Percentiles rank a stretch among this genome's conserved stretches.
These are phyloP conservation scores for Crocodylus rhombifer DNA, from an alignment of 2,797 vertebrate genomes.

Conservation along the genomic window DNA sequence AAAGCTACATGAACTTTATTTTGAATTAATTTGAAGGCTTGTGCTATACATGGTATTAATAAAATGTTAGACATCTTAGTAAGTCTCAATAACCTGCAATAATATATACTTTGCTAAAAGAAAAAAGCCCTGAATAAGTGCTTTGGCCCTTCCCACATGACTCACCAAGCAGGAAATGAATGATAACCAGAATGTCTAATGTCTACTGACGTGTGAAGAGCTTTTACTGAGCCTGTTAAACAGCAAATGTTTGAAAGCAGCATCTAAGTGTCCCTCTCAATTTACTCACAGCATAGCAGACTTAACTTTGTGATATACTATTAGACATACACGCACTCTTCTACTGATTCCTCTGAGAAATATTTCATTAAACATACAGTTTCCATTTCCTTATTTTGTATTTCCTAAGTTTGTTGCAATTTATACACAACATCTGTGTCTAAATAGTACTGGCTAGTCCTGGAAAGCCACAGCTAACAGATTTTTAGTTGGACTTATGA, in stretches of 20 bases:
- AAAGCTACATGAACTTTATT: conserved; percentile 16
- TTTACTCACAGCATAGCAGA: not conserved
- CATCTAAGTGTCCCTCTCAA: not conserved
- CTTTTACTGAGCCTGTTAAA: conserved; percentile 11
- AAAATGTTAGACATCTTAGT: not conserved
- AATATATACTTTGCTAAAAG: not conserved
- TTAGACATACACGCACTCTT: not conserved
- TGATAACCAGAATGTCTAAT: not conserved
- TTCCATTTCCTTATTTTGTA: not conserved
- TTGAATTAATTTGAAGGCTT: conserved; percentile 5
- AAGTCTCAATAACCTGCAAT: not conserved
- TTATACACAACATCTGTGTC: not conserved
- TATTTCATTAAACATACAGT: not conserved
- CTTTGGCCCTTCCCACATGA: not conserved
- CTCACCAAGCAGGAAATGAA: conserved; percentile 6
- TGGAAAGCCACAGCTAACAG: not conserved
- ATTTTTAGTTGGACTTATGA: not conserved
- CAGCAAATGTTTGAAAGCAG: not conserved
- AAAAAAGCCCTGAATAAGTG: not conserved
- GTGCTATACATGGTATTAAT: not conserved
- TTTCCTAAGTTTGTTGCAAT: conserved; percentile 5
- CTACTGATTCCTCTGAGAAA: not conserved
- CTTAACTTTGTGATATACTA: not conserved
- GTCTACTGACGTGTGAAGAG: not conserved
- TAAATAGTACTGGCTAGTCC: not conserved